Conservation (phyloP, 2,113 vertebrate genomes). For the Prunella himalayana region DNA sequence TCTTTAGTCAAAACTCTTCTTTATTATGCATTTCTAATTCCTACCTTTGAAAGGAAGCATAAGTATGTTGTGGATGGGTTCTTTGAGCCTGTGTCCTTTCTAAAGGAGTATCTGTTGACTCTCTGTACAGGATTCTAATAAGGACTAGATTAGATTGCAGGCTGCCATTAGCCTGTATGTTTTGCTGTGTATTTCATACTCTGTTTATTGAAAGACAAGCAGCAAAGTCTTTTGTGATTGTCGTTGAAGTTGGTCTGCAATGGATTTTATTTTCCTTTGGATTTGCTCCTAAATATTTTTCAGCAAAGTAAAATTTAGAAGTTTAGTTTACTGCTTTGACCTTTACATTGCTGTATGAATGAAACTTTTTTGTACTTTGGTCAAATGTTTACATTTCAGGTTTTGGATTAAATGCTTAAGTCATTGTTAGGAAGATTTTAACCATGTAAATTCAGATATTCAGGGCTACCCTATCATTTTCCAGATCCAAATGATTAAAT, state of each 20-base stretch:
- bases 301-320: background rate
- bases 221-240: background rate
- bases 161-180: background rate
- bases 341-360: background rate
- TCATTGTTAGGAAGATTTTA: background rate
- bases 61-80: background rate
- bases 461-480: background rate
- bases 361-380: background rate
- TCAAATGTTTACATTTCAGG: background rate
- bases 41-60: background rate
- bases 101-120: background rate
- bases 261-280: background rate
- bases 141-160: background rate
- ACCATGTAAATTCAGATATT: background rate
- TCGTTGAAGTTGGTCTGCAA: background rate
- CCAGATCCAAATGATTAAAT: background rate
- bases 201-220: background rate
- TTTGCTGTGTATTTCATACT: background rate
- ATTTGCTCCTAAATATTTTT: background rate
- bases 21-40: background rate
- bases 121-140: background rate
- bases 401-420: background rate
- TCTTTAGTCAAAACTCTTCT: background rate
- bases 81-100: background rate
- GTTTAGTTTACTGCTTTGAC: background rate